A percentile compares a stretch with the other conserved stretches of the same genome.
These are phyloP conservation scores for Chymomyza fuscimana DNA, from an alignment of 2,888 invertebrate species.

Conservation along the genomic window DNA sequence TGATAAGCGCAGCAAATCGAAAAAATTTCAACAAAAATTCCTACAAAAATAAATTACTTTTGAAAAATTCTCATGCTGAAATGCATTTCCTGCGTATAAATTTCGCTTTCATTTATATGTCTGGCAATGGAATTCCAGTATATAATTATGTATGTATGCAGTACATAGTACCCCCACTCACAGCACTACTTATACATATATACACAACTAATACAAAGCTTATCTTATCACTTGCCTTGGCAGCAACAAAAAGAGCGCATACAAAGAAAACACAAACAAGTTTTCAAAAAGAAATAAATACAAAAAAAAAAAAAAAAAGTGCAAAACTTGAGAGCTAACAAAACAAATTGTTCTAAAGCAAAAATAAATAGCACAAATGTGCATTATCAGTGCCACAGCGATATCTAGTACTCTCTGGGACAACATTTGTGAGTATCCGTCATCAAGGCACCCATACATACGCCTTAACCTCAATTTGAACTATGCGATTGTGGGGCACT, in stretches of 20 bases:
- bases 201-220: neutral
- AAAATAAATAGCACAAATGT: slow-evolving; percentile 73
- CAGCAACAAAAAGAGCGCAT: neutral
- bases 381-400: slow-evolving; percentile 59
- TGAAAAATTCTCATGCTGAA: neutral
- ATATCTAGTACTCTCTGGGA: slow-evolving; percentile 22
- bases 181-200: neutral
- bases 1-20: no score
- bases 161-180: neutral
- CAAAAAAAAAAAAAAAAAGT: slow-evolving; percentile 26
- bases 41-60: no score
- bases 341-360: slow-evolving; percentile 37
- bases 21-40: no score
- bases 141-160: neutral
- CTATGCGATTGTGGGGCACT: slow-evolving; percentile 71
- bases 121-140: neutral
- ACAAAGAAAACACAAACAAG: slow-evolving; percentile 25
- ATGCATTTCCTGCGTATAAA: neutral
- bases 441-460: slow-evolving; percentile 46
- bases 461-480: slow-evolving; percentile 69
- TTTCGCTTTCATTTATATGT: neutral
- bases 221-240: neutral
- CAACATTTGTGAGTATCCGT: neutral
- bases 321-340: slow-evolving; percentile 35
- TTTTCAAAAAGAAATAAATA: slow-evolving; percentile 15